Evolutionary conservation across 1,140 invertebrate species (phyloP).

Genomic region (Panagrolaimus sp.): DNA sequence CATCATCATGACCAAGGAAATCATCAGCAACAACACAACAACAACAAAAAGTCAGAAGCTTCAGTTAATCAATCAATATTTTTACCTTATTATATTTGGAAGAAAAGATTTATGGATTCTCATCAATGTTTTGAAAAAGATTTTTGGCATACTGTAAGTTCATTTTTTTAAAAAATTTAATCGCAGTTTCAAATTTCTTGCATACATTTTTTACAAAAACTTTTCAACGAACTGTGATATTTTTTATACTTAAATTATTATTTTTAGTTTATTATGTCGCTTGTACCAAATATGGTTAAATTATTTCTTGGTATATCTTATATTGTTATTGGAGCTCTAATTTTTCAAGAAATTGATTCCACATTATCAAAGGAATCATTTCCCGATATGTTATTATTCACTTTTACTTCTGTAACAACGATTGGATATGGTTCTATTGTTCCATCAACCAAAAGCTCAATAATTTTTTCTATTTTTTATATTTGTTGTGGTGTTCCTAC

Average conservation of each 20-base stretch:
- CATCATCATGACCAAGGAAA: too few relatives aligned
- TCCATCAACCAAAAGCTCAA: not conserved
- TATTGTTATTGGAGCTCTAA: not conserved
- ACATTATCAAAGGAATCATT: not conserved
- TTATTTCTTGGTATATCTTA: not conserved
- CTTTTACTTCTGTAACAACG: slow-evolving; percentile 1
- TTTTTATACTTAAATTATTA: not conserved
- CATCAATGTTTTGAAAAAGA: not conserved
- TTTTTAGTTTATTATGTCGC: not conserved
- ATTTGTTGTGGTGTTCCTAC: slow-evolving; percentile 2
- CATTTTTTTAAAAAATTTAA: too few relatives aligned
- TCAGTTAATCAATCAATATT: not conserved
- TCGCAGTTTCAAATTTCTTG: not conserved
- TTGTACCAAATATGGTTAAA: not conserved
- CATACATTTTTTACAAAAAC: not conserved
- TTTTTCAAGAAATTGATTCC: not conserved
- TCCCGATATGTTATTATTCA: not conserved
- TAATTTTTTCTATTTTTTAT: not conserved
- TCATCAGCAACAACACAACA: too few relatives aligned
- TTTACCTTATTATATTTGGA: slow-evolving; percentile 2
- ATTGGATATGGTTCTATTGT: slow-evolving; percentile 1
- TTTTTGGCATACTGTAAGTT: not conserved
- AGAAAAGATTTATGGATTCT: not conserved
- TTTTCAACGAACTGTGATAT: not conserved
- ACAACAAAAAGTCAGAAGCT: too few relatives aligned